Base-by-base conservation (phyloP, 2,797 vertebrate genomes). In the Xenopus petersii region DNA sequence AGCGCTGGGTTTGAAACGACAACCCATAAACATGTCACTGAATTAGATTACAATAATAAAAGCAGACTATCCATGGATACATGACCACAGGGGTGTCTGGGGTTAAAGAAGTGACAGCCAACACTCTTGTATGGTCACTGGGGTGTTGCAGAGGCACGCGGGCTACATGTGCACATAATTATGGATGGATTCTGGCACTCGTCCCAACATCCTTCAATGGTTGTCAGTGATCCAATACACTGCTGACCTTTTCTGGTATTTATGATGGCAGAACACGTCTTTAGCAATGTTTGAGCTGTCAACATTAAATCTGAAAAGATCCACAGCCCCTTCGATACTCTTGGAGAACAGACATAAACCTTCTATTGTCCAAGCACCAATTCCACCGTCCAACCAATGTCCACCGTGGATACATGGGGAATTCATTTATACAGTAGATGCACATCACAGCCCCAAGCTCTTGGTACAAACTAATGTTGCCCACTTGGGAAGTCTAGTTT, bases 191-290 rank as follows among this genome's bases (percentile, higher is more conserved):
- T 81, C 64, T 83, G 82, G 87, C 81, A 77, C 55, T 24, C 58
- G 70, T 81, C 85, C 84, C 83, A 63, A 75, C 71, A n/a, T 26
- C 47, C 70, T 72, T 80, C 49, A 77, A 75, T 83, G 81, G 64
- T 71, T 75, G 73, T 76, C 74, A 80, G 58, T 24, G 51, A 79
- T 69, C 75, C 80, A 46, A 46, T 79, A 79, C 0, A 0, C 46
- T 42, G 65, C 48, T 88, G 88, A 91, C 87, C 89, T 90, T 89
- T 86, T 75, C 83, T 88, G 87, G 82, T 82, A 89, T 89, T 89
- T 90, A 81, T 80, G 82, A 86, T 83, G 84, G 78, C 62, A 15
- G 74, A 64, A 80, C 64, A 71, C 78, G 83, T 87, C 87, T 83
- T 85, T 86, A 83, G 87, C 81, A 78, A 62, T 85, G 76, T 87